Conservation (phyloP, 1,140 invertebrate genomes). For the Platyscapa corneri region DNA sequence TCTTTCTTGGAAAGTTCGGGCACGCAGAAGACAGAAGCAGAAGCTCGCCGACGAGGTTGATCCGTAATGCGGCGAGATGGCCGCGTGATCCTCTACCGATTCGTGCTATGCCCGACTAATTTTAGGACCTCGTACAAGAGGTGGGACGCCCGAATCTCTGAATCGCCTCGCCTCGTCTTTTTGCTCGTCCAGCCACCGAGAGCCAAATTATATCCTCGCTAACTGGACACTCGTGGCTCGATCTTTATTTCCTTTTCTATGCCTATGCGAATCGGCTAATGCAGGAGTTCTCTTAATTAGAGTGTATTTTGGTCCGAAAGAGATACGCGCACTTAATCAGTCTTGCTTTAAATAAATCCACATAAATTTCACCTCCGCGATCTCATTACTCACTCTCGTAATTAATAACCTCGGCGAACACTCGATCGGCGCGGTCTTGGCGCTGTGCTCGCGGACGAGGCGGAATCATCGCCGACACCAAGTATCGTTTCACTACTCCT, state of each 20-base stretch:
- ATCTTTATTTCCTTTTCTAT: background rate
- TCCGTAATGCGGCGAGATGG: no score
- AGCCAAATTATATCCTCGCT: background rate
- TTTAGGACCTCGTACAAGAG: background rate
- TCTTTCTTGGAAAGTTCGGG: background rate
- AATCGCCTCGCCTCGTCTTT: background rate
- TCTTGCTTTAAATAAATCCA: background rate
- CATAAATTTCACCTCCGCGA: background rate
- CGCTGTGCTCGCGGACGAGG: background rate
- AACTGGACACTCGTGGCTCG: background rate
- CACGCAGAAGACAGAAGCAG: background rate
- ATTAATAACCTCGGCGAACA: background rate
- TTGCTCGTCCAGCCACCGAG: background rate
- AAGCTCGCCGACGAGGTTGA: background rate
- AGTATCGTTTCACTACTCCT: background rate
- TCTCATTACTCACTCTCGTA: background rate
- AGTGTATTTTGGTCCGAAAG: background rate
- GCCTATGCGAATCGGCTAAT: background rate
- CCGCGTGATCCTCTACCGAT: background rate
- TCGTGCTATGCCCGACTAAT: background rate
- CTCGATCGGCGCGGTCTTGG: background rate
- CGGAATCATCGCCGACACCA: background rate
- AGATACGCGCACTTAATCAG: background rate
- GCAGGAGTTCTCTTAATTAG: background rate
- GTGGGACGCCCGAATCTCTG: no score